These are phyloP conservation scores for Malthinus flaveolus DNA, from an alignment of 2,888 invertebrate genomes.

Conservation along the genomic window DNA sequence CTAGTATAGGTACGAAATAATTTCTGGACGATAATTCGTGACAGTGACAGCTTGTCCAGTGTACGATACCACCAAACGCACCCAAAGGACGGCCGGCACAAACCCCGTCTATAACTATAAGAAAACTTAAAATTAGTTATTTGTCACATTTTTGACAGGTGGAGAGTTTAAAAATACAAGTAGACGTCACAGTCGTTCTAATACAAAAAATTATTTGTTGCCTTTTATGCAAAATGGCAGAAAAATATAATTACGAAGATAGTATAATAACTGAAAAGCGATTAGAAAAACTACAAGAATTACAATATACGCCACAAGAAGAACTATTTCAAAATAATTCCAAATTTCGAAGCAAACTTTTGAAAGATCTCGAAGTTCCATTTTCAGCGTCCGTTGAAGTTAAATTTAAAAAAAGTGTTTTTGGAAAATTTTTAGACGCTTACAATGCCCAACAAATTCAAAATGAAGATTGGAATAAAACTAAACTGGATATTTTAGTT, in stretches of 20 bases:
- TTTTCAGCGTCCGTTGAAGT: slow-evolving; percentile 33
- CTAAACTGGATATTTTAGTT: slow-evolving; percentile 41
- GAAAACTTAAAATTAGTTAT: too few relatives aligned
- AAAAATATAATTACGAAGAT: neutral
- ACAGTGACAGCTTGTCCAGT: too few relatives aligned
- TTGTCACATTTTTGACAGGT: too few relatives aligned
- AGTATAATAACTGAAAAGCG: neutral
- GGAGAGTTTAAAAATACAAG: too few relatives aligned
- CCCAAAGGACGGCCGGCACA: too few relatives aligned
- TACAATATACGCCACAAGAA: slow-evolving; percentile 17
- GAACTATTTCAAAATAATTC: slow-evolving; percentile 12
- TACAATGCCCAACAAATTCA: slow-evolving; percentile 42
- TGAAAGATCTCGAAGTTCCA: slow-evolving; percentile 30
- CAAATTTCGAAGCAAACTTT: slow-evolving; percentile 15
- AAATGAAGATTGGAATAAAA: slow-evolving; percentile 37
- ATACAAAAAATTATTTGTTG: neutral
- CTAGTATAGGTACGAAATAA: too few relatives aligned
- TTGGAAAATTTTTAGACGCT: slow-evolving; percentile 43
- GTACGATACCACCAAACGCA: too few relatives aligned
- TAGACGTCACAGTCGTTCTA: too few relatives aligned
- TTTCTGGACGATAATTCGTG: too few relatives aligned
- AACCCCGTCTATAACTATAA: too few relatives aligned
- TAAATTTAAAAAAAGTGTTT: slow-evolving; percentile 38
- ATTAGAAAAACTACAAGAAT: neutral
- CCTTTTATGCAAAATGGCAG: neutral